phyloP scores from a whole-genome alignment of 1,140 invertebrate species.

The Brachionus manjavacas region DNA sequence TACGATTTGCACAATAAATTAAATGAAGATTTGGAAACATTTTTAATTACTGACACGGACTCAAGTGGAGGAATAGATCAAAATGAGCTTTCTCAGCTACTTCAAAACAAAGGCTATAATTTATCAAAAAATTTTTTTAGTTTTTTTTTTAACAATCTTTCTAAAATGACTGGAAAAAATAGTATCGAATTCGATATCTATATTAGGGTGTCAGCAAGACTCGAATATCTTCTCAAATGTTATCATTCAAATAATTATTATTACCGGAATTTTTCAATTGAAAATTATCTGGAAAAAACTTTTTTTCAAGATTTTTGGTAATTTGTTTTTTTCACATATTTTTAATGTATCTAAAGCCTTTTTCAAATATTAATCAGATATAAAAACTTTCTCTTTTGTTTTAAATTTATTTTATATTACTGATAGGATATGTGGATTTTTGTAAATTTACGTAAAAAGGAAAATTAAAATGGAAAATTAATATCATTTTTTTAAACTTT shows the following conservation, averaged over 20 bases:
- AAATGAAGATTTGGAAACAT: conserved; percentile 32
- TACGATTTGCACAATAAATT: conserved; percentile 5
- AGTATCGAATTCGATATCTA: conserved; percentile 21
- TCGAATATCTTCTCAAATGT: neutral
- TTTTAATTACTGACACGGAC: conserved; percentile 23
- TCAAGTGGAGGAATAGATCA: neutral
- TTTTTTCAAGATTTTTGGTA: conserved; percentile 38
- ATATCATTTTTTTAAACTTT: no score
- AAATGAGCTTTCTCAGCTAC: neutral
- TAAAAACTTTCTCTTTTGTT: no score
- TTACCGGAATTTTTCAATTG: neutral
- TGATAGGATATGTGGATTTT: no score
- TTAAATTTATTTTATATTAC: neutral
- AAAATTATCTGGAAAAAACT: neutral
- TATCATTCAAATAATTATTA: neutral
- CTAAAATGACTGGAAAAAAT: neutral
- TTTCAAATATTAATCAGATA: no score
- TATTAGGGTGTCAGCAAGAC: neutral
- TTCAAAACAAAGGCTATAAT: neutral
- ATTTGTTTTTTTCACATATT: neutral
- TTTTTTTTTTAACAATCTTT: neutral
- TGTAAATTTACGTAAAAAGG: no score
- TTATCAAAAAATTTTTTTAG: neutral
- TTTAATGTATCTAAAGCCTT: neutral
- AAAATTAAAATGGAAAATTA: no score